Percentiles rank a stretch among this genome's conserved stretches.
Evolutionary conservation across 2,888 invertebrate genomes (phyloP).

Genomic region (Rhyacophila evoluta): DNA sequence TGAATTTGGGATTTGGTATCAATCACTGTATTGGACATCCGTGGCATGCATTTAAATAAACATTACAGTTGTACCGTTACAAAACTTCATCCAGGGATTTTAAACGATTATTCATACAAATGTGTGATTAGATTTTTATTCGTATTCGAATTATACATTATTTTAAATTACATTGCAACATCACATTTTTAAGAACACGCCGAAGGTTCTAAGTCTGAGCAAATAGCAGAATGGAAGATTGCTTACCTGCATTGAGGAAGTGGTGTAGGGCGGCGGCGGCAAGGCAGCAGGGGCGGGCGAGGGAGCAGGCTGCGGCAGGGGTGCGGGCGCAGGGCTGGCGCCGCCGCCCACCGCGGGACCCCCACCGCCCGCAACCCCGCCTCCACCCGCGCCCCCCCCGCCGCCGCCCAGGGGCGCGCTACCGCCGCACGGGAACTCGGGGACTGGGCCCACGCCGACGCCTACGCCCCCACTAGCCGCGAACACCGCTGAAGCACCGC

Average conservation of each 20-base stretch:
- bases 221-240: not conserved
- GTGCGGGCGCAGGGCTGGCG: conserved; percentile 75
- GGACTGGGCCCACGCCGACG: conserved; percentile 74
- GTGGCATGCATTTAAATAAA: too few relatives aligned
- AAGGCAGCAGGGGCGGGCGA: conserved; percentile 75
- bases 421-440: conserved; percentile 77
- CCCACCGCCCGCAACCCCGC: conserved; percentile 74
- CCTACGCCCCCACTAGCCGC: conserved; percentile 65
- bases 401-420: conserved; percentile 75
- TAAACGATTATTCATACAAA: too few relatives aligned
- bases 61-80: too few relatives aligned
- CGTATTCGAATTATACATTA: too few relatives aligned
- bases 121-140: too few relatives aligned
- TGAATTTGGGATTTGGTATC: too few relatives aligned
- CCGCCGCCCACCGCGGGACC: conserved; percentile 73
- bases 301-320: conserved; percentile 78
- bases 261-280: conserved; percentile 74
- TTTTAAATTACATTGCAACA: too few relatives aligned
- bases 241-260: conserved; percentile 62
- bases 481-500: conserved; percentile 78
- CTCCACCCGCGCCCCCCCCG: conserved; percentile 69
- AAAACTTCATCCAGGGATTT: too few relatives aligned
- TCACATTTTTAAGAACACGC: too few relatives aligned
- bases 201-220: too few relatives aligned
- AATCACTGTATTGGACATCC: too few relatives aligned